Conservation (phyloP, 2,888 invertebrate genomes). For the Calliopum simillimum region DNA sequence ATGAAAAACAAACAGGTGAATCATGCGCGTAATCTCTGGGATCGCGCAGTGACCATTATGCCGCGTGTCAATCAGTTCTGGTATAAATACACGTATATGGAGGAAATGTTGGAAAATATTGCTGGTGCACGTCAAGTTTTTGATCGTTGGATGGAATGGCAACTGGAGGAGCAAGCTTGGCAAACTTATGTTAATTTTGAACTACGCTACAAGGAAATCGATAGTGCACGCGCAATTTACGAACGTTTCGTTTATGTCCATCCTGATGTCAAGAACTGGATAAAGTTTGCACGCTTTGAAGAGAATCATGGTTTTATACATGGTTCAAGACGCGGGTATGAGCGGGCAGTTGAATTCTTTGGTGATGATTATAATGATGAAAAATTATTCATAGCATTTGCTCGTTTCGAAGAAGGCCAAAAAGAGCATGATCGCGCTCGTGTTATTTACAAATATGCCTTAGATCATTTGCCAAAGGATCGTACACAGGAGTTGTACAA, state of each 20-base stretch:
- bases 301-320: slow-evolving; percentile 93
- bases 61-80: too few species aligned
- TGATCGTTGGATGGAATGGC: slow-evolving; percentile 99
- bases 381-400: slow-evolving; percentile 93
- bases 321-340: slow-evolving; percentile 89
- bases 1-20: too few species aligned
- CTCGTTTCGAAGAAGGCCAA: slow-evolving; percentile 97
- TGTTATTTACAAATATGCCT: slow-evolving; percentile 96
- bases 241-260: slow-evolving; percentile 96
- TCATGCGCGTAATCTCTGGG: too few species aligned
- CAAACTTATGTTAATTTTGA: too few species aligned
- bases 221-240: slow-evolving; percentile 92
- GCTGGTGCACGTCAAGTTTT: slow-evolving; percentile 91
- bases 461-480: slow-evolving; percentile 94
- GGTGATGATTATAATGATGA: slow-evolving; percentile 94
- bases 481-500: slow-evolving; percentile 92
- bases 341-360: slow-evolving; percentile 94
- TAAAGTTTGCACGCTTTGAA: slow-evolving; percentile 97
- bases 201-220: slow-evolving; percentile 94
- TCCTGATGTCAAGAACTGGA: too few species aligned
- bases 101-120: slow-evolving; percentile 97
- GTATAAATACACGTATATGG: too few species aligned
- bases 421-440: slow-evolving; percentile 97
- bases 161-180: too few species aligned
- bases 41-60: too few species aligned